Conservation (phyloP, 2,797 vertebrate species). For the Glyptemys insculpta region DNA sequence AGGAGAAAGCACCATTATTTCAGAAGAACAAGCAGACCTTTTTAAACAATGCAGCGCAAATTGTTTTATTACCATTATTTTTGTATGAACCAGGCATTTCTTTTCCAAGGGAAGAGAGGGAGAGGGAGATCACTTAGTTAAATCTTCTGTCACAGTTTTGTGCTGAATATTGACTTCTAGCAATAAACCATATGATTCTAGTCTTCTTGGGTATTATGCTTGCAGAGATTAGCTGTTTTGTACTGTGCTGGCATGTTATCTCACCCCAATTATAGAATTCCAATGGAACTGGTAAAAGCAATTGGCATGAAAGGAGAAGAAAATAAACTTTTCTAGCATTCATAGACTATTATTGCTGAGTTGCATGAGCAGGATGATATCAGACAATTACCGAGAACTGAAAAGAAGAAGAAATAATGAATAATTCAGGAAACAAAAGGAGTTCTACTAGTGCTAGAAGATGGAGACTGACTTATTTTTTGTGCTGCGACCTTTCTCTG, state of each 20-base stretch:
- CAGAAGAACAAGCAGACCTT: constrained; percentile 68
- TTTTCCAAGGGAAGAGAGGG: constrained; percentile 62
- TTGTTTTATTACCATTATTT: constrained; percentile 65
- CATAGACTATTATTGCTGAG: constrained; percentile 69
- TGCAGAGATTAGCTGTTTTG: constrained; percentile 69
- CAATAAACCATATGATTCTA: constrained; percentile 24
- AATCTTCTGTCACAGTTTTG: constrained; percentile 53
- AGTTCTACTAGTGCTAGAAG: constrained; percentile 45
- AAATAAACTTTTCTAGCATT: constrained; percentile 57
- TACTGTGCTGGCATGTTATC: constrained; percentile 67
- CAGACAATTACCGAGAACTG: constrained; percentile 61
- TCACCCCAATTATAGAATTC: constrained; percentile 62
- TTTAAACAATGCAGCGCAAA: constrained; percentile 54
- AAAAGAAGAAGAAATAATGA: constrained; percentile 64
- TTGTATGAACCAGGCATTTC: constrained; percentile 72
- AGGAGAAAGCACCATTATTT: constrained; percentile 70
- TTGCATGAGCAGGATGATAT: constrained; percentile 68
- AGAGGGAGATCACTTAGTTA: constrained; percentile 61
- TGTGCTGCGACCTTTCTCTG: constrained; percentile 67
- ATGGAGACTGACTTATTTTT: constrained; percentile 33
- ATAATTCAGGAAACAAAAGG: constrained; percentile 61
- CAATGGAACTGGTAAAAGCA: constrained; percentile 66
- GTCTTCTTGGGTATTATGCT: constrained; percentile 44
- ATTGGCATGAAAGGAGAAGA: constrained; percentile 41
- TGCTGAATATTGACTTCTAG: constrained; percentile 59